Conservation (phyloP, 2,888 invertebrate genomes). For the Himalopsyche tibetana region DNA sequence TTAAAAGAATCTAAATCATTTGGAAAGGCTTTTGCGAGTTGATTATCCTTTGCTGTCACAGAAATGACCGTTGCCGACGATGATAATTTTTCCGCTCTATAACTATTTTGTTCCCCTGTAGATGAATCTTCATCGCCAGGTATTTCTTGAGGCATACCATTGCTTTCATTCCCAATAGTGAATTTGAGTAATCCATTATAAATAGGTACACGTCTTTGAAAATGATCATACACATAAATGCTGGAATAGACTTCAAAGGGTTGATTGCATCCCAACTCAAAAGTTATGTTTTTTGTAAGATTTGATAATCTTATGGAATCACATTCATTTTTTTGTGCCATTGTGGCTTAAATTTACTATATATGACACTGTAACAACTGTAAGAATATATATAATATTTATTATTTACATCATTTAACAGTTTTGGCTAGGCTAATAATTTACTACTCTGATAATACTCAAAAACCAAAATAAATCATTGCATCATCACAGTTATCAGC, state of each 20-base stretch:
- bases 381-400: background rate
- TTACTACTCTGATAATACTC: too few species aligned
- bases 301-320: slow-evolving; percentile 5
- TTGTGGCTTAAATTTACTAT: background rate
- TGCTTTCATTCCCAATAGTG: slow-evolving; percentile 12
- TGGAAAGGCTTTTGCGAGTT: background rate
- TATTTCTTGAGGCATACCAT: background rate
- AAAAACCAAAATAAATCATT: too few species aligned
- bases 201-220: slow-evolving; percentile 60
- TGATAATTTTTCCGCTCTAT: background rate
- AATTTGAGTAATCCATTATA: slow-evolving; percentile 58
- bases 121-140: background rate
- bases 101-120: background rate
- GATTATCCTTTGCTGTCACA: background rate
- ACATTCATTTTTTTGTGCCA: background rate
- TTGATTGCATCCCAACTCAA: slow-evolving; percentile 1
- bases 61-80: background rate
- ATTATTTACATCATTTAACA: too few species aligned
- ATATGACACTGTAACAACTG: background rate
- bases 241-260: slow-evolving; percentile 2
- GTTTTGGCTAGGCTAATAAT: too few species aligned
- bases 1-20: background rate
- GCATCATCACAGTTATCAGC: too few species aligned
- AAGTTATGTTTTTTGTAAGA: background rate
- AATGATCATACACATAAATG: slow-evolving; percentile 57